Evolutionary conservation across 2,888 invertebrate genomes (phyloP).

Genomic region (Eutolmus rufibarbis): DNA sequence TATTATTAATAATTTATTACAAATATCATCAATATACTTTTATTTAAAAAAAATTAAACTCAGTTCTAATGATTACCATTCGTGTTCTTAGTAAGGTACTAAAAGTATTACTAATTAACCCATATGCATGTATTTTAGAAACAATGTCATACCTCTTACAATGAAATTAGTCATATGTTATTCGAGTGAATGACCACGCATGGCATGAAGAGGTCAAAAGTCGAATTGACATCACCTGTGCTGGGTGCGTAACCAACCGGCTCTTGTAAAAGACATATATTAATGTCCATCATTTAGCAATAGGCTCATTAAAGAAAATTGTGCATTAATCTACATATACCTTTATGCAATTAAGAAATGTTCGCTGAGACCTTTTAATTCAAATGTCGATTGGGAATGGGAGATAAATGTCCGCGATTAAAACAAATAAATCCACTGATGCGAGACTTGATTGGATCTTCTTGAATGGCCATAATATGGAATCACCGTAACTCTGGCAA

Average conservation of each 20-base stretch:
- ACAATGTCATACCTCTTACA: too few species aligned
- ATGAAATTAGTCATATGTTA: too few species aligned
- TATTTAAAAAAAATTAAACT: too few species aligned
- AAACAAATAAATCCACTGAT: constrained; percentile 7
- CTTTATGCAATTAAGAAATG: constrained; percentile 5
- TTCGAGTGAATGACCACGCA: too few species aligned
- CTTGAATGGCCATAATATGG: neutral
- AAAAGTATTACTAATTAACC: too few species aligned
- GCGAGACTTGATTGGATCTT: neutral
- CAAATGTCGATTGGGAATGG: neutral
- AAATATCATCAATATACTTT: too few species aligned
- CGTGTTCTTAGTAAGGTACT: too few species aligned
- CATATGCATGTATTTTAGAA: too few species aligned
- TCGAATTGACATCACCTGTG: neutral
- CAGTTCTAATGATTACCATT: too few species aligned
- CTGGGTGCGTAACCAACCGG: neutral
- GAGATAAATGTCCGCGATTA: neutral
- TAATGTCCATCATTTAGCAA: neutral
- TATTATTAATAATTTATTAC: too few species aligned
- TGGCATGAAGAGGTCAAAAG: neutral
- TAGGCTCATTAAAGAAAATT: neutral
- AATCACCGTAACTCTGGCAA: neutral
- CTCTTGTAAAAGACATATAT: neutral
- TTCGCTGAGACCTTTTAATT: neutral
- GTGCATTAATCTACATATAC: neutral